phyloP scores from a whole-genome alignment of 30 jellyfish, hydroid and myxozoan species.

The Catostylus mosaicus region DNA sequence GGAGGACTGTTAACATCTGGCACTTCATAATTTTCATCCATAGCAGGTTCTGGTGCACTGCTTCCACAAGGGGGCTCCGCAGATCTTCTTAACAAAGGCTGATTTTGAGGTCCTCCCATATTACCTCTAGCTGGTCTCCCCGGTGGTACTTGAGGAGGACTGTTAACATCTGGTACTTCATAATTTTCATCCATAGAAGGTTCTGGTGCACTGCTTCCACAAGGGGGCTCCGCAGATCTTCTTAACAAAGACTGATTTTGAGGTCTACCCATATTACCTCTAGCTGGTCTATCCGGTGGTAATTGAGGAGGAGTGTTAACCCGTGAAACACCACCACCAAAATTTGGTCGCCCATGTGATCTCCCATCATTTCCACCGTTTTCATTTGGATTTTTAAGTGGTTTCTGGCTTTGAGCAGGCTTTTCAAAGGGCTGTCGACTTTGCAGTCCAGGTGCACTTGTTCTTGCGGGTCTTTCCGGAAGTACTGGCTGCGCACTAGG shows the following conservation, averaged over 20 bases:
- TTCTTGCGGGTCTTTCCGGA: not conserved
- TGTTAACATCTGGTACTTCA: not conserved
- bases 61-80: not conserved
- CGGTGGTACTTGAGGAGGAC: not conserved
- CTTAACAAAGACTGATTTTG: not conserved
- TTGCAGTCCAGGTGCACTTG: not conserved
- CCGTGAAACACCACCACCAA: not conserved
- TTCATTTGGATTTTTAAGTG: not conserved
- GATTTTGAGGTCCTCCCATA: not conserved
- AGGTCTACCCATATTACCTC: not conserved
- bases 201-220: not conserved
- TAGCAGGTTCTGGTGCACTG: not conserved
- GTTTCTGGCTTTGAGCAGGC: not conserved
- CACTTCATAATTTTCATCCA: conserved; percentile 3
- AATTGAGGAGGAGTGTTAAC: not conserved
- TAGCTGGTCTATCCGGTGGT: conserved; percentile 1
- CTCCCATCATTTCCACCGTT: not conserved
- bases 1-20: not conserved
- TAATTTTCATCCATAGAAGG: not conserved
- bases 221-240: not conserved
- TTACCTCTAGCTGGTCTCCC: not conserved
- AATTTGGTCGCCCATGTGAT: not conserved
- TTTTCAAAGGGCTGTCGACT: not conserved
- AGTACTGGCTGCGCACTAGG: not conserved
- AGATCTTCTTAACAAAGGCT: not conserved